A percentile compares a stretch with the other conserved stretches of the same genome.
phyloP scores from a whole-genome alignment of 2,113 vertebrate genomes.

The Orientallactaga bullata region DNA sequence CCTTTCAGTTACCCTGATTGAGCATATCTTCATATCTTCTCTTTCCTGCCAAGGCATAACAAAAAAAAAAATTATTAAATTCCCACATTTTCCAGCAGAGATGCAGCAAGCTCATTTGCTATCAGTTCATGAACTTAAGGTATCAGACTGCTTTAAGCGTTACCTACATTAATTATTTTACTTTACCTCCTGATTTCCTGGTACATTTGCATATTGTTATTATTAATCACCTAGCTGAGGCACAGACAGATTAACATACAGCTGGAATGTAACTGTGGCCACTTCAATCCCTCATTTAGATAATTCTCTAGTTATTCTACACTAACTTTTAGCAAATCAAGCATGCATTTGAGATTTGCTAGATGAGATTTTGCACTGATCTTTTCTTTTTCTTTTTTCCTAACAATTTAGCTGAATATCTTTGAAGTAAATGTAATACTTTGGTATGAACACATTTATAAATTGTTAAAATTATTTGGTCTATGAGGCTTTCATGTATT shows the following conservation, averaged over 20 bases:
- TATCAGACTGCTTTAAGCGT: neutral
- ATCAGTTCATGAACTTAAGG: neutral
- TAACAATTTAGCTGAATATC: neutral
- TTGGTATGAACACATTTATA: neutral
- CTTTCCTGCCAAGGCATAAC: neutral
- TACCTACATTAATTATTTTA: neutral
- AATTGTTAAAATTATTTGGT: neutral
- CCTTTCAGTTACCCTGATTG: neutral
- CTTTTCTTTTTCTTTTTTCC: neutral
- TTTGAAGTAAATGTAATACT: neutral
- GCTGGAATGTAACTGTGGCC: neutral
- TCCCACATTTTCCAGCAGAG: neutral
- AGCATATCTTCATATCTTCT: neutral
- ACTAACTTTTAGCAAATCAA: no score
- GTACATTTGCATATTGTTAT: neutral
- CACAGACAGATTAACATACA: neutral
- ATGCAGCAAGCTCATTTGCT: neutral
- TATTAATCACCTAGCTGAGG: neutral
- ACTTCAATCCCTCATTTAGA: neutral
- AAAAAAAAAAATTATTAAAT: neutral
- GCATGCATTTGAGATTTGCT: neutral
- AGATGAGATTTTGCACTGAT: neutral
- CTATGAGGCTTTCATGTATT: neutral
- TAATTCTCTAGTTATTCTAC: neutral
- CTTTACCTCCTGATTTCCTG: neutral